Evolutionary conservation across 2,888 invertebrate species (phyloP), one percentile per base, ranked within the genome.

Genomic region (Xanthia icteritia): DNA sequence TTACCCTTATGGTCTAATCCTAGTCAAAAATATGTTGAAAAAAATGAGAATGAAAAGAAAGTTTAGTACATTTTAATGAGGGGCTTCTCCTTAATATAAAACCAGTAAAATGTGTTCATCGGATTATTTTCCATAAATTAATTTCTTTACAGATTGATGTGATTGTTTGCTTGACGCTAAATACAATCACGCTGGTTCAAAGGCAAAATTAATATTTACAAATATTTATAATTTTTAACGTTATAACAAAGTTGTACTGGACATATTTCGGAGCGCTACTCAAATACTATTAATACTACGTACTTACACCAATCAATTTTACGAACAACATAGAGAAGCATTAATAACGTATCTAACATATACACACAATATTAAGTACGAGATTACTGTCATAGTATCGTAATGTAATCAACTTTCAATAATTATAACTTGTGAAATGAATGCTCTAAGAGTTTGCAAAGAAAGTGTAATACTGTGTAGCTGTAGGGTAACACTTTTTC

Each of bases 251-350:
- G 11, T 42, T 36, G 20, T 66, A 42, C 60, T 64, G 81, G 56
- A n/a, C 31, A 73, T 73, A 70, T 66, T 83, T 45, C 2, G 27
- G 67, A 67, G 51, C 70, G 61, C 63, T 67, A 60, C n/a, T 27
- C 45, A 77, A 64, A 63, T 64, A 51, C 23, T 23, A 51, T 3
- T 23, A 51, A 51, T 23, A 72, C 27, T 42, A 51, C 64, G 68
- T 31, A 48, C 58, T 67, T 63, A 78, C 64, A 74, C 56, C 54
- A 77, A 73, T 64, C 13, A 70, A 71, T 71, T 77, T 60, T 60
- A 85, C 77, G 48, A 76, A 87, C 79, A 77, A 82, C 70, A 87
- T 61, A 78, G 73, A 86, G 42, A 80, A 76, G 66, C 64, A 45
- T 68, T 60, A 79, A 75, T 71, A 83, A 86, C 61, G 31, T 71